These are phyloP conservation scores for Cataglyphis hispanica DNA, from an alignment of 1,140 invertebrate species.

Conservation along the genomic window DNA sequence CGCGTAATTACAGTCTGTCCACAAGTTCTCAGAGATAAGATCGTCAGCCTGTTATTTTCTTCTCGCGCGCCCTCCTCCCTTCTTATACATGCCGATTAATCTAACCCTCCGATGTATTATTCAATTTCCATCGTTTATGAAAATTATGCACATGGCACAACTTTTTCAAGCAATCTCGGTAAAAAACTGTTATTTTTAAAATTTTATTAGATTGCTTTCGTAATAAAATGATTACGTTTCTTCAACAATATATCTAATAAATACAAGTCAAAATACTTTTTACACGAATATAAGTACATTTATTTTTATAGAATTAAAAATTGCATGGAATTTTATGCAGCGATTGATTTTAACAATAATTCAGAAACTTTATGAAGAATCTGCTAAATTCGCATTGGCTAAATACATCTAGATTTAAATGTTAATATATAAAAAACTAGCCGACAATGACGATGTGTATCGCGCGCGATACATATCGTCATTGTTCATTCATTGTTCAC, in stretches of 20 bases:
- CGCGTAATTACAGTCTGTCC: conserved; percentile 60
- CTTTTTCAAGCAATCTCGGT: not conserved
- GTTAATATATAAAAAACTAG: conserved; percentile 7
- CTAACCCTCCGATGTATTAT: conserved; percentile 30
- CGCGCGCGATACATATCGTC: not conserved
- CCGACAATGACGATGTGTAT: too few relatives aligned
- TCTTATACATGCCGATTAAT: not conserved
- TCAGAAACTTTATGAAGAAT: not conserved
- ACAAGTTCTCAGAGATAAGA: conserved; percentile 65
- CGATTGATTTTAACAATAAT: not conserved
- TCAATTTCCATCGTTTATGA: conserved; percentile 55
- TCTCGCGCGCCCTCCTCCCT: conserved; percentile 46
- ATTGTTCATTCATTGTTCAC: conserved; percentile 37
- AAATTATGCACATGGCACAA: conserved; percentile 20
- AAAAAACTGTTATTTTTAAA: not conserved
- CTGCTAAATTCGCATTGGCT: not conserved
- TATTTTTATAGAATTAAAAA: not conserved
- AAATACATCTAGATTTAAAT: conserved; percentile 30
- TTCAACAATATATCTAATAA: not conserved
- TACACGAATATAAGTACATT: not conserved
- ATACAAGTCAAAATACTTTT: not conserved
- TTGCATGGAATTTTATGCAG: not conserved
- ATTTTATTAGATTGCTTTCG: not conserved
- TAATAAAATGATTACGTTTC: not conserved
- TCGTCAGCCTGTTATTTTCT: conserved; percentile 56